phyloP scores from a whole-genome alignment of 2,888 invertebrate genomes.

The Pardosa pseudoannulata region DNA sequence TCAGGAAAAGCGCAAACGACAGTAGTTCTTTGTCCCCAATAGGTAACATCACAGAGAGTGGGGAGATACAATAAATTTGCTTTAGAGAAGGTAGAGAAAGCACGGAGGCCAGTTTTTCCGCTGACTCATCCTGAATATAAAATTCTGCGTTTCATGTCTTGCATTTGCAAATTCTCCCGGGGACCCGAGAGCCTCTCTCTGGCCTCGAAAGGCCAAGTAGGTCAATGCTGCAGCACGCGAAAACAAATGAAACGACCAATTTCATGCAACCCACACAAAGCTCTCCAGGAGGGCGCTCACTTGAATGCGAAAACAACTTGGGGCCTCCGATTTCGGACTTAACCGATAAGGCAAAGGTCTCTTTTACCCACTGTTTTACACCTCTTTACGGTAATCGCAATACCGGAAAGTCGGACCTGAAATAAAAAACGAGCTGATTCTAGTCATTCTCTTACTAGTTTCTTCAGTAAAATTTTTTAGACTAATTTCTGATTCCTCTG shows the following conservation, averaged over 20 bases:
- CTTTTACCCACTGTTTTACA: too few species aligned
- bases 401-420: too few species aligned
- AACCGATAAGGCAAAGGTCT: conserved; percentile 8
- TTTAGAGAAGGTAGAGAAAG: neutral
- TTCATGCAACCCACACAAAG: conserved; percentile 23
- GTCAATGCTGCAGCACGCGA: conserved; percentile 25
- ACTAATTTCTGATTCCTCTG: too few species aligned
- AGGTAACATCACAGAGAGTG: neutral
- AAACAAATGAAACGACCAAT: conserved; percentile 38
- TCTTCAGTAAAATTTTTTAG: too few species aligned
- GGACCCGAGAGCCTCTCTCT: neutral
- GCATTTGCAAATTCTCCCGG: neutral
- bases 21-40: neutral
- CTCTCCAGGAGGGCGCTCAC: conserved; percentile 12
- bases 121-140: conserved; percentile 6
- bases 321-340: neutral
- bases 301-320: conserved; percentile 29
- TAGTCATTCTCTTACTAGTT: too few species aligned
- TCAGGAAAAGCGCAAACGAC: neutral
- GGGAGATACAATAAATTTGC: neutral
- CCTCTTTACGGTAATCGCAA: too few species aligned
- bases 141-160: neutral
- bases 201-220: conserved; percentile 23
- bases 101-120: conserved; percentile 1
- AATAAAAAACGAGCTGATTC: too few species aligned